Evolutionary conservation across 2,113 vertebrate species (phyloP).

Genomic region (Chaetodon trifascialis): DNA sequence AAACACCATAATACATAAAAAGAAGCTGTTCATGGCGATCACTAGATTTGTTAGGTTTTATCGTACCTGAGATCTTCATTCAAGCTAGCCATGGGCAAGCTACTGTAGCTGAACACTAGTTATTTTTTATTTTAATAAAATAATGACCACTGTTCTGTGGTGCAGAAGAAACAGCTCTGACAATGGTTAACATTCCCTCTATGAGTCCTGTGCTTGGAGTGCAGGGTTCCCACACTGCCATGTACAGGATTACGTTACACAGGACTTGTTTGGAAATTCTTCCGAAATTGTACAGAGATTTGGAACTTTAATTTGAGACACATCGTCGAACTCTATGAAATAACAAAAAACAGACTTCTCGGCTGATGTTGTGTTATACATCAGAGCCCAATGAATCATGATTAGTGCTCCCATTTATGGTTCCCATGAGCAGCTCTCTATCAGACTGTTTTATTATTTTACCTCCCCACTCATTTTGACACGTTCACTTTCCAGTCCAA

Average conservation of each 20-base stretch:
- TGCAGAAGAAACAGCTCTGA: background rate
- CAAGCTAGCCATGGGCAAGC: background rate
- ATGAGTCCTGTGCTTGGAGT: background rate
- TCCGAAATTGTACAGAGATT: background rate
- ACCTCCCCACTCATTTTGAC: conserved; percentile 47
- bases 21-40: too few species aligned
- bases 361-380: conserved; percentile 31
- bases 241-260: background rate
- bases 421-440: conserved; percentile 48
- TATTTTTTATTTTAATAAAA: background rate
- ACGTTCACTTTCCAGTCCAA: conserved; percentile 37
- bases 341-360: conserved; percentile 15
- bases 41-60: background rate
- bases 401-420: conserved; percentile 40
- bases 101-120: background rate
- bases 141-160: background rate
- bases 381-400: conserved; percentile 47
- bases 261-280: background rate
- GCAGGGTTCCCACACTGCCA: background rate
- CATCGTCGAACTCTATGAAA: background rate
- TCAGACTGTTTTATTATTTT: conserved; percentile 50
- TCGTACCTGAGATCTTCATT: background rate
- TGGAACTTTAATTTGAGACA: conserved; percentile 3
- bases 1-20: too few species aligned
- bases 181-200: background rate